Evolutionary conservation across 37 sponge, comb jelly and placozoan species (phyloP).

Genomic region (Chondrilla cf. caribensis): DNA sequence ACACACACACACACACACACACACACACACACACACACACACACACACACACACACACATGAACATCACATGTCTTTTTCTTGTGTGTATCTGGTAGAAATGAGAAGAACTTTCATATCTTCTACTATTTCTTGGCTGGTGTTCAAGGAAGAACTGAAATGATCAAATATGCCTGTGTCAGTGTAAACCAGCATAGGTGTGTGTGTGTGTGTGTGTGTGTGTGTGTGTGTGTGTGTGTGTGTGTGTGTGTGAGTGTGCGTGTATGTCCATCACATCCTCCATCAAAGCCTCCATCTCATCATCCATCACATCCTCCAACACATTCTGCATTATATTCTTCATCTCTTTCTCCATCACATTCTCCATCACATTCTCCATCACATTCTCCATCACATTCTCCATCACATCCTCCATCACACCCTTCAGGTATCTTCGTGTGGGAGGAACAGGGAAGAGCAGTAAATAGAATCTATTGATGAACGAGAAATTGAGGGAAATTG

Average conservation of each 20-base stretch:
- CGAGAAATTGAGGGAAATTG: constrained; percentile 52
- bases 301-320: background rate
- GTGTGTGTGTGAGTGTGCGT: background rate
- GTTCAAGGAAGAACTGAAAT: constrained; percentile 41
- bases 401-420: too few species aligned
- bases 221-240: constrained; percentile 16
- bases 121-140: constrained; percentile 82
- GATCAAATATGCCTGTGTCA: constrained; percentile 45
- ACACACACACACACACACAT: too few species aligned
- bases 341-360: too few species aligned
- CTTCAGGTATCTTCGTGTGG: constrained; percentile 58
- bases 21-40: too few species aligned
- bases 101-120: constrained; percentile 89
- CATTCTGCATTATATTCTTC: too few species aligned
- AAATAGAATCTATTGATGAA: constrained; percentile 34
- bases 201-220: constrained; percentile 36
- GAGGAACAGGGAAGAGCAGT: constrained; percentile 58
- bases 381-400: too few species aligned
- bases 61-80: too few species aligned
- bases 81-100: too few species aligned
- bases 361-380: background rate
- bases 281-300: background rate
- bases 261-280: background rate
- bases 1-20: too few species aligned
- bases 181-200: constrained; percentile 52